Conservation (phyloP, 1,140 invertebrate species). For the Drosophila malerkotliana region DNA sequence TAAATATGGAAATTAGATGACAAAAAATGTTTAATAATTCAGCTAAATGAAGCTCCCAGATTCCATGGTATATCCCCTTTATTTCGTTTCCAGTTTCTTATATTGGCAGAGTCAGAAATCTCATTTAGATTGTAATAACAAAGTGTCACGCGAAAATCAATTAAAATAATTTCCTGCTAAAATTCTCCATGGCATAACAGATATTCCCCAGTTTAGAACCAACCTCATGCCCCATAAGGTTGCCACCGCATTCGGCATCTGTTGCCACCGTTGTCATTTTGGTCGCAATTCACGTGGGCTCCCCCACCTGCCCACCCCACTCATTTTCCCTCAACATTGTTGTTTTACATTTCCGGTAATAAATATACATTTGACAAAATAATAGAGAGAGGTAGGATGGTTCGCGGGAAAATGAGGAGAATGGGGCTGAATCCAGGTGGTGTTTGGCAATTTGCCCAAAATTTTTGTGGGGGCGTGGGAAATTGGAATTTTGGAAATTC, state of each 20-base stretch:
- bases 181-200: constrained; percentile 49
- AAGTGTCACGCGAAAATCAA: constrained; percentile 68
- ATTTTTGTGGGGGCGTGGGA: constrained; percentile 59
- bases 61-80: neutral
- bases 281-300: constrained; percentile 40
- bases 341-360: constrained; percentile 81
- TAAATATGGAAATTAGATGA: neutral
- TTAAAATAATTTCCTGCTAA: constrained; percentile 72
- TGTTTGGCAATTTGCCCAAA: constrained; percentile 66
- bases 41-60: neutral
- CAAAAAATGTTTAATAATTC: neutral
- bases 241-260: constrained; percentile 53
- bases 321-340: constrained; percentile 44
- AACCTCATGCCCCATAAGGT: neutral
- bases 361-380: constrained; percentile 79
- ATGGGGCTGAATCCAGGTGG: constrained; percentile 8
- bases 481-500: constrained; percentile 72
- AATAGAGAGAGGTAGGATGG: constrained; percentile 41
- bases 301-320: neutral
- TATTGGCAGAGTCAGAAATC: constrained; percentile 40
- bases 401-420: neutral
- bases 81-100: neutral
- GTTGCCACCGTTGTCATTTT: constrained; percentile 69
- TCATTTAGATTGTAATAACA: constrained; percentile 73
- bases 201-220: constrained; percentile 15